Conservation (phyloP, 2,888 invertebrate species). For the Amblyjoppa proteus region DNA sequence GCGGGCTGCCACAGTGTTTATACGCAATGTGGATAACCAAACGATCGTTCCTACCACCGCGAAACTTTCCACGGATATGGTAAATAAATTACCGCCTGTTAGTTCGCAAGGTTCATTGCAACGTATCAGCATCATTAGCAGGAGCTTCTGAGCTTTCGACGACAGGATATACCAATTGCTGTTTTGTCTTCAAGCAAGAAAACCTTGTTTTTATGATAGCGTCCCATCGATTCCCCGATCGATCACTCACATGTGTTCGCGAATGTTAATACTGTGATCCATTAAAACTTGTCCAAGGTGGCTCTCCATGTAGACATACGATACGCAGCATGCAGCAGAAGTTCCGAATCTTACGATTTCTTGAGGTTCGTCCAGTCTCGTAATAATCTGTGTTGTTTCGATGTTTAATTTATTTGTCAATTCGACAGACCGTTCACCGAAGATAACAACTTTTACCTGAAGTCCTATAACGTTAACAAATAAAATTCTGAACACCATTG, state of each 20-base stretch:
- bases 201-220: not conserved
- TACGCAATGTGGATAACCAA: not conserved
- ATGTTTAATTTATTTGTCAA: not conserved
- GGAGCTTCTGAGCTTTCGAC: constrained; percentile 12
- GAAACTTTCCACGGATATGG: constrained; percentile 43
- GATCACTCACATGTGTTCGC: constrained; percentile 15
- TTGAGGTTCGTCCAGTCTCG: not conserved
- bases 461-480: constrained; percentile 44
- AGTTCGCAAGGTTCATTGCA: constrained; percentile 25
- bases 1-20: not conserved
- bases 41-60: constrained; percentile 9
- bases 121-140: constrained; percentile 4
- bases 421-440: not conserved
- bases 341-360: not conserved
- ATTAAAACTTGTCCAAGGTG: constrained; percentile 19
- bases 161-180: constrained; percentile 35
- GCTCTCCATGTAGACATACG: constrained; percentile 37
- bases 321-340: not conserved
- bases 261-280: constrained; percentile 9
- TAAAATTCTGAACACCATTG: constrained; percentile 31
- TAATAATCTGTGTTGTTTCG: constrained; percentile 11
- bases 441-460: constrained; percentile 21
- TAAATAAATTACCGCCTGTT: constrained; percentile 24
- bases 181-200: not conserved
- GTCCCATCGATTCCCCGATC: not conserved